These are phyloP conservation scores for Drosophila diplacantha DNA, from an alignment of 2,888 invertebrate species.

Conservation along the genomic window DNA sequence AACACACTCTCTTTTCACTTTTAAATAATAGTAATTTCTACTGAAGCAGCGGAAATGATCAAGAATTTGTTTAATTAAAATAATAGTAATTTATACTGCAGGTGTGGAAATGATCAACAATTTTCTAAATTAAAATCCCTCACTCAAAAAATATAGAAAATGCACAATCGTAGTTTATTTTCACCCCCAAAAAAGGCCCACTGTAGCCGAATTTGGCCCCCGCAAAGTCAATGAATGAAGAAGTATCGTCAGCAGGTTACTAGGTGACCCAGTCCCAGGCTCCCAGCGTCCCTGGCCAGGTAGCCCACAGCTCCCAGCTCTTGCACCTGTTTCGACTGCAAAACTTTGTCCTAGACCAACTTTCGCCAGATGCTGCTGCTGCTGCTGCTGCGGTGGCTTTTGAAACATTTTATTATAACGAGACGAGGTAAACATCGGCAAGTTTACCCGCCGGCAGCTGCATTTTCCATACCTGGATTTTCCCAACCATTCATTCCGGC, in stretches of 20 bases:
- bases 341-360: slow-evolving; percentile 74
- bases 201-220: slow-evolving; percentile 12
- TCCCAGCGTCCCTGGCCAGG: slow-evolving; percentile 37
- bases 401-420: slow-evolving; percentile 54
- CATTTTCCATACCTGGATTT: slow-evolving; percentile 19
- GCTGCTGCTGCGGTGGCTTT: slow-evolving; percentile 46
- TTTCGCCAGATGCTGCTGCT: slow-evolving; percentile 41
- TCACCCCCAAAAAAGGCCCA: not conserved
- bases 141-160: not conserved
- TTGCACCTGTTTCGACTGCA: slow-evolving; percentile 25
- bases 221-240: slow-evolving; percentile 64
- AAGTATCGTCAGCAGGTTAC: slow-evolving; percentile 66
- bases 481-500: slow-evolving; percentile 22
- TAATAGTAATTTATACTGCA: too few relatives aligned
- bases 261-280: slow-evolving; percentile 71
- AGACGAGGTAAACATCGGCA: slow-evolving; percentile 48
- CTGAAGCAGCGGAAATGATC: fast-evolving
- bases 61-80: too few relatives aligned
- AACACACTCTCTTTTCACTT: not conserved
- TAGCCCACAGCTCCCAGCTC: slow-evolving; percentile 17
- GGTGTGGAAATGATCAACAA: not conserved
- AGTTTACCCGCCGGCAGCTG: slow-evolving; percentile 9
- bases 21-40: too few relatives aligned
- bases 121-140: not conserved
- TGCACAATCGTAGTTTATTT: not conserved